Evolutionary conservation across 2,113 vertebrate species (phyloP).

Genomic region (Pogona vitticeps): DNA sequence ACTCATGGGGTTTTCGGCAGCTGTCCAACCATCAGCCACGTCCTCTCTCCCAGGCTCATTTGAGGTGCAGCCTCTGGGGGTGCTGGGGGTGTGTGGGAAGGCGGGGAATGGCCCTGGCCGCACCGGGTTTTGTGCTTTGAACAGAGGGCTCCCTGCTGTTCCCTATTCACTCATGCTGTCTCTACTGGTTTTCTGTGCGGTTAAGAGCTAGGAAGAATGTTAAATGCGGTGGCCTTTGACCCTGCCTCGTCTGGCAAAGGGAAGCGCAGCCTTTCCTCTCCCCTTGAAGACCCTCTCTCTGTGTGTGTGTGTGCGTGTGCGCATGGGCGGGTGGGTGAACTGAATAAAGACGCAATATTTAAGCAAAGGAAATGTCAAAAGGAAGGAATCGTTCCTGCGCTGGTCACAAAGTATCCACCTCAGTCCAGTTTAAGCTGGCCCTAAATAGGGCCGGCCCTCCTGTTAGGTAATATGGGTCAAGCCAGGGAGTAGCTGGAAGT

Average conservation of each 20-base stretch:
- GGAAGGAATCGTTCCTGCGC: background rate
- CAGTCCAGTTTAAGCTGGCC: background rate
- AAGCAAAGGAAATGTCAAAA: background rate
- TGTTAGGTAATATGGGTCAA: too few relatives aligned
- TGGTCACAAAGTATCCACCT: background rate
- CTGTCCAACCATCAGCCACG: background rate
- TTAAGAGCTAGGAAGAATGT: slow-evolving; percentile 55
- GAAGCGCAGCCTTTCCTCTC: slow-evolving; percentile 29
- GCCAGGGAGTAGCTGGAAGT: too few relatives aligned
- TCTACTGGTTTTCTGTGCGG: fast-evolving
- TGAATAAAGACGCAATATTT: background rate
- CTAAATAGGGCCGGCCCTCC: background rate
- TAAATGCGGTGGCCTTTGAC: slow-evolving; percentile 64
- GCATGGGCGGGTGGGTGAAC: too few relatives aligned
- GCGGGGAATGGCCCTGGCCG: background rate
- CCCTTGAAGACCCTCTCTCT: background rate
- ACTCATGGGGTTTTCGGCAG: background rate
- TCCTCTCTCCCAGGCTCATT: background rate
- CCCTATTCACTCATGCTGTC: background rate
- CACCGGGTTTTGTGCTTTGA: background rate
- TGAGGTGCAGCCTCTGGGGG: background rate
- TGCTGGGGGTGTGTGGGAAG: background rate
- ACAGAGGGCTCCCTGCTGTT: background rate
- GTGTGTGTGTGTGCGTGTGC: background rate
- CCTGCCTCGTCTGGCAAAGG: background rate